These are phyloP conservation scores for Alcis repandata DNA, from an alignment of 2,888 invertebrate genomes.

Conservation along the genomic window DNA sequence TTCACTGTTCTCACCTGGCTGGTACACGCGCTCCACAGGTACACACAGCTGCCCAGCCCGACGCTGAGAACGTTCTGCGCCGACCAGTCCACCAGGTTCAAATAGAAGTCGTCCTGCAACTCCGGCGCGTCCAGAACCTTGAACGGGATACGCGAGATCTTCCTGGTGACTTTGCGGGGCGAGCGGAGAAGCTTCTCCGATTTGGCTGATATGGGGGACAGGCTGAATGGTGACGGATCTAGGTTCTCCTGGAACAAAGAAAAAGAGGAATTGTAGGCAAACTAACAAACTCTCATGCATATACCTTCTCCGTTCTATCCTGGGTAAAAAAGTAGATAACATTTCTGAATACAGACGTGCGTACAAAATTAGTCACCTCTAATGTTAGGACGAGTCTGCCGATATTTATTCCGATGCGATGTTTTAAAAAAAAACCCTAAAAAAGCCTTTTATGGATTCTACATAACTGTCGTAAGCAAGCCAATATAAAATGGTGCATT, in stretches of 20 bases:
- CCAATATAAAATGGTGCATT: background rate
- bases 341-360: too few species aligned
- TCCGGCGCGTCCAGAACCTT: slow-evolving; percentile 98
- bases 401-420: too few species aligned
- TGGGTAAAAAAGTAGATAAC: too few species aligned
- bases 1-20: slow-evolving; percentile 91
- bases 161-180: slow-evolving; percentile 98
- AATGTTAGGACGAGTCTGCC: too few species aligned
- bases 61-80: slow-evolving; percentile 99
- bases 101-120: slow-evolving; percentile 99
- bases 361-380: too few species aligned
- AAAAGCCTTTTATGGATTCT: too few species aligned
- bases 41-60: slow-evolving; percentile 98
- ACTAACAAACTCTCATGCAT: background rate
- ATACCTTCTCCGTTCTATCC: too few species aligned
- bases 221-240: slow-evolving; percentile 95
- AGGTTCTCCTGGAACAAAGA: slow-evolving; percentile 89
- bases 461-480: background rate
- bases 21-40: slow-evolving; percentile 99
- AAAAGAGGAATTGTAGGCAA: background rate
- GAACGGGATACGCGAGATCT: slow-evolving; percentile 99
- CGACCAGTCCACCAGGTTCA: slow-evolving; percentile 99
- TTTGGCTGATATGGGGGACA: slow-evolving; percentile 98
- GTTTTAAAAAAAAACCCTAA: too few species aligned
- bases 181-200: slow-evolving; percentile 97